Evolutionary conservation across 2,888 invertebrate species (phyloP).

Genomic region (Drosophila flavopinicola): DNA sequence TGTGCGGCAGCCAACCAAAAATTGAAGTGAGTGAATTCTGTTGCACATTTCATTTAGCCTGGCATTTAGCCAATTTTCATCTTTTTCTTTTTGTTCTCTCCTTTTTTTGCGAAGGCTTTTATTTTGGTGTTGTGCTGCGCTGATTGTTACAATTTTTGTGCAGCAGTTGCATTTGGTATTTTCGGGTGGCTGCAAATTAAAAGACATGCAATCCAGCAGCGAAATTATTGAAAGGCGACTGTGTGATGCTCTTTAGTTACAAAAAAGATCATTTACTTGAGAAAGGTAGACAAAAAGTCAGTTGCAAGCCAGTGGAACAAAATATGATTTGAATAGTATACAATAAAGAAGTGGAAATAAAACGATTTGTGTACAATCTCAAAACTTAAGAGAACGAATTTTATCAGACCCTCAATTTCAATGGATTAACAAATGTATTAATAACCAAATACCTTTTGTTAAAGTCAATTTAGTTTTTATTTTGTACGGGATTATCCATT

Average conservation of each 20-base stretch:
- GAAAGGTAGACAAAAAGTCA: background rate
- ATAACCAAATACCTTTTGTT: too few relatives aligned
- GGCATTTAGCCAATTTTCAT: slow-evolving; percentile 62
- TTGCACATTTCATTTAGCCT: slow-evolving; percentile 61
- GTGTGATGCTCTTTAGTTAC: slow-evolving; percentile 22
- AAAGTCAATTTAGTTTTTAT: too few relatives aligned
- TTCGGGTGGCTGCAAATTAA: slow-evolving; percentile 50
- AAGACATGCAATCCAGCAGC: slow-evolving; percentile 29
- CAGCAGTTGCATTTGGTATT: slow-evolving; percentile 54
- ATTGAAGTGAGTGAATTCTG: slow-evolving; percentile 67
- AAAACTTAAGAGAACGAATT: too few relatives aligned
- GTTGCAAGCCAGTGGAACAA: too few relatives aligned
- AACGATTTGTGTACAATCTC: too few relatives aligned
- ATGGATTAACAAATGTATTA: too few relatives aligned
- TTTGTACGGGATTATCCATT: too few relatives aligned
- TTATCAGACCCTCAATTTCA: too few relatives aligned
- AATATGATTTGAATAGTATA: too few relatives aligned
- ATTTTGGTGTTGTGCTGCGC: slow-evolving; percentile 45
- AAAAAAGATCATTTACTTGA: background rate
- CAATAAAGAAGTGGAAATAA: too few relatives aligned
- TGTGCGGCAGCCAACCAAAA: slow-evolving; percentile 58
- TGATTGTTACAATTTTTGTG: slow-evolving; percentile 77
- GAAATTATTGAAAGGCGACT: background rate
- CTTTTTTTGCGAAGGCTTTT: slow-evolving; percentile 20
- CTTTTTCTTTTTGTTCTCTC: slow-evolving; percentile 19